Base-by-base conservation (phyloP, 2,797 vertebrate genomes). In the Corythornis leucogaster region DNA sequence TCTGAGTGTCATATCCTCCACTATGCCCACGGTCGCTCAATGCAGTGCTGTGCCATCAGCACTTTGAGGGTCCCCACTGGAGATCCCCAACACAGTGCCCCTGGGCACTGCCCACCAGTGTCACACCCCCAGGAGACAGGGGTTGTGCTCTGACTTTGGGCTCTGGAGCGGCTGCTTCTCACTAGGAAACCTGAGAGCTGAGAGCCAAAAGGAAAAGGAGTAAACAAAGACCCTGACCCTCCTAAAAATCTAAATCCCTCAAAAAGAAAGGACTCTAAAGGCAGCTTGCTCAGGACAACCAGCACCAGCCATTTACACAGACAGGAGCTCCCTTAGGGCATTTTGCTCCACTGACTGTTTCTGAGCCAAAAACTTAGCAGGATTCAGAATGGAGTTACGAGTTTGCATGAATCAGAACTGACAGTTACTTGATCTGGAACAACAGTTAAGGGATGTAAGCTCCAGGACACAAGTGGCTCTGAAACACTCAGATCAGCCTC, bases 361-460 rank as follows among this genome's bases (percentile, higher is more conserved):
- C 79, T 13, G 35, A 86, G 94, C 78, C 92, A 84, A 81, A 80
- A 85, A 86, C 57, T 16, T 88, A 88, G 90, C 83, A 12, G 83
- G 92, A 79, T 38, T 73, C 77, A 76, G 63, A 95, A 88, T 40
- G 53, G 92, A 92, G 90, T 80, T 80, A 86, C 3, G 20, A 80
- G 53, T 55, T 62, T 48, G 75, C 28, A 91, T 69, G 90, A 94
- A 93, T 91, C 77, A 15, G 86, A 94, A 81, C 84, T 91, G 93
- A 92, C 93, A 92, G 93, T 55, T 86, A 59, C 93, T 94, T 93
- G 88, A 81, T 90, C 90, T 63, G 83, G 86, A 88, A 90, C 86
- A 86, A 88, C 55, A 66, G 80, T 35, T 11, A 62, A 63, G 94
- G 83, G 85, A 90, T 76, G 79, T 51, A 20, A 93, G 89, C 91